A percentile compares a stretch with the other conserved stretches of the same genome.
phyloP scores from a whole-genome alignment of 2,888 invertebrate genomes.

The Megaustenia siamemsis region DNA sequence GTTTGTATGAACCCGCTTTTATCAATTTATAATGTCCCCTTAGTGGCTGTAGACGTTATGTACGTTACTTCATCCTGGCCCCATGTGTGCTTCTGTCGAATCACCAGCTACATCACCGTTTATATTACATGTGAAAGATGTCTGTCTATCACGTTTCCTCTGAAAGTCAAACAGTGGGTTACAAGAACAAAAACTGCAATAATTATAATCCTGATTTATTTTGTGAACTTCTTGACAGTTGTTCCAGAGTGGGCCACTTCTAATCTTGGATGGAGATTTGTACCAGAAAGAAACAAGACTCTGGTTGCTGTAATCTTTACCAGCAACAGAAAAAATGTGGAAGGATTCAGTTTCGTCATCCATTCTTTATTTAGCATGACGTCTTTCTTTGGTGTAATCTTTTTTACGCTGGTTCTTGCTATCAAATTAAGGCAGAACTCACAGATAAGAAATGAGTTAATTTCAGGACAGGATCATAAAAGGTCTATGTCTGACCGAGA shows the following conservation, averaged over 20 bases:
- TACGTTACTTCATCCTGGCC: neutral
- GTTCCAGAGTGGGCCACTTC: neutral
- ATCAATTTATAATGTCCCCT: neutral
- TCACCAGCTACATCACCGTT: slow-evolving; percentile 30
- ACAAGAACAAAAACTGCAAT: too few relatives aligned
- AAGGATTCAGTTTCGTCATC: neutral
- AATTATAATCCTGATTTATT: too few relatives aligned
- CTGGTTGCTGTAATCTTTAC: neutral
- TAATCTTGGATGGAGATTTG: neutral
- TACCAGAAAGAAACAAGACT: neutral
- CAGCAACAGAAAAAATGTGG: neutral
- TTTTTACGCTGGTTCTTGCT: neutral
- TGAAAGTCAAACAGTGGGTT: too few relatives aligned
- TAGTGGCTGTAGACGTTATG: neutral
- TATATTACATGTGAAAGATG: slow-evolving; percentile 28
- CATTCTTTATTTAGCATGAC: neutral
- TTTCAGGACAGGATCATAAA: neutral
- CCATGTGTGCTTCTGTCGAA: slow-evolving; percentile 2
- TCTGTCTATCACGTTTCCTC: too few relatives aligned
- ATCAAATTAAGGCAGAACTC: neutral
- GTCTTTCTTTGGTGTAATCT: neutral
- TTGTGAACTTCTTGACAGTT: too few relatives aligned
- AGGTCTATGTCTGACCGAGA: neutral
- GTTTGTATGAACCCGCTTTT: neutral
- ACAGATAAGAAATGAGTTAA: neutral